phyloP scores from a whole-genome alignment of 2,113 vertebrate genomes.

The Pseudonaja textilis region DNA sequence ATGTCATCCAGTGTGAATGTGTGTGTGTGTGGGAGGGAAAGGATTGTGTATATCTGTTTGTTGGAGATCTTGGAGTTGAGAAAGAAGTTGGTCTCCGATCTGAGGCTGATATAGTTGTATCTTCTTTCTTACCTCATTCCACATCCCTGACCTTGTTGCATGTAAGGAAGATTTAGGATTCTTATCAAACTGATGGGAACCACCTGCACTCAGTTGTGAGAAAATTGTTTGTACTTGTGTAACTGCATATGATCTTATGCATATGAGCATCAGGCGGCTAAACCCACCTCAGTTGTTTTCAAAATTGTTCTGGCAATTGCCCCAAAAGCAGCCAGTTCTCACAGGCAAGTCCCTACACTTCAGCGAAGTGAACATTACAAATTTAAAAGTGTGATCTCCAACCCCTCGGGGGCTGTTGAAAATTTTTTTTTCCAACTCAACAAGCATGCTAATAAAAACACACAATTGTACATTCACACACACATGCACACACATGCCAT shows the following conservation, averaged over 20 bases:
- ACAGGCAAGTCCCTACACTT: conserved; percentile 60
- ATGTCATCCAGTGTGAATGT: not conserved
- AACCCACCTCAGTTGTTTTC: conserved; percentile 54
- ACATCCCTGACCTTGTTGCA: not conserved
- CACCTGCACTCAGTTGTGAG: not conserved
- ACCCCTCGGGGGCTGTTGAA: conserved; percentile 48
- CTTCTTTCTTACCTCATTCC: not conserved
- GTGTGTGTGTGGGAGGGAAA: too few species aligned
- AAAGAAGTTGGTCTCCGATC: not conserved
- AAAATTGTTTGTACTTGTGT: not conserved
- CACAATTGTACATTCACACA: conserved; percentile 17
- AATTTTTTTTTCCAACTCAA: conserved; percentile 12
- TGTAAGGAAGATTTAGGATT: not conserved
- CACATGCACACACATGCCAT: not conserved
- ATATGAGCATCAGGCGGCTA: conserved; percentile 45
- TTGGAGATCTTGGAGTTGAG: not conserved
- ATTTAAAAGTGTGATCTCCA: conserved; percentile 57
- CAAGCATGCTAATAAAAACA: conserved; percentile 46
- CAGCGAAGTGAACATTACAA: conserved; percentile 54
- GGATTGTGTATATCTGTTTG: not conserved
- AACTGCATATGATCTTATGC: not conserved
- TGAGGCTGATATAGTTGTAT: not conserved
- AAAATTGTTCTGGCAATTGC: conserved; percentile 55
- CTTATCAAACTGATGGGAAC: not conserved
- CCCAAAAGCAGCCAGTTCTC: conserved; percentile 68